phyloP scores from a whole-genome alignment of 1,140 invertebrate genomes.

The Bombyx mori region DNA sequence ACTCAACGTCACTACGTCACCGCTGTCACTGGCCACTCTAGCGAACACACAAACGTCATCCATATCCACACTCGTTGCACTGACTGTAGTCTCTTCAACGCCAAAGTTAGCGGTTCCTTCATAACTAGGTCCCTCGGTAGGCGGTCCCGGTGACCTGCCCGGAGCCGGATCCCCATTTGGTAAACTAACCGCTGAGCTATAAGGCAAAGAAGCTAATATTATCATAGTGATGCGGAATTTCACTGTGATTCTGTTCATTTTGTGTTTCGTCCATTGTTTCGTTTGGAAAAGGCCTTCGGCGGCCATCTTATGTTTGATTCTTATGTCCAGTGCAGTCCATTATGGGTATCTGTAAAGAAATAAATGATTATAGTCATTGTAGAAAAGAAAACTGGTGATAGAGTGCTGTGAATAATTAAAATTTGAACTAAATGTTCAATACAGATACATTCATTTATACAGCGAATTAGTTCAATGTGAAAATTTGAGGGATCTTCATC shows the following conservation, averaged over 20 bases:
- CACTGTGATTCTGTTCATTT: conserved; percentile 31
- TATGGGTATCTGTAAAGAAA: not conserved
- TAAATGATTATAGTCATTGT: too few species aligned
- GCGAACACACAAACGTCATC: conserved; percentile 53
- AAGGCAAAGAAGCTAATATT: conserved; percentile 46
- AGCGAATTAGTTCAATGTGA: too few species aligned
- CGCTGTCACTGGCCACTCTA: conserved; percentile 53
- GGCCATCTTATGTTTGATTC: not conserved
- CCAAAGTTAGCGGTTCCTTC: too few species aligned
- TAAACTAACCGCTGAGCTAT: conserved; percentile 45
- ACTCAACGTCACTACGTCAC: conserved; percentile 48
- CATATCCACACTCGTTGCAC: conserved; percentile 24
- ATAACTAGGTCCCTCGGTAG: conserved; percentile 10
- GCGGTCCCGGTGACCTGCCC: conserved; percentile 56
- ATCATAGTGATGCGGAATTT: conserved; percentile 30
- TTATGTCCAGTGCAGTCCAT: too few species aligned
- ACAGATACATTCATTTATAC: too few species aligned
- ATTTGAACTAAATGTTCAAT: too few species aligned
- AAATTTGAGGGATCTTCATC: too few species aligned
- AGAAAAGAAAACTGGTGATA: too few species aligned
- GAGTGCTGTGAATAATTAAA: too few species aligned
- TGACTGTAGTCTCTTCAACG: conserved; percentile 10
- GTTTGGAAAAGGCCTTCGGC: not conserved
- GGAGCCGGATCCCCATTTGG: conserved; percentile 58
- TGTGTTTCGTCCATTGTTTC: conserved; percentile 8